Evolutionary conservation across 2,888 invertebrate genomes (phyloP), one percentile per base, ranked within the genome.

Genomic region (Lampropteryx suffumata): DNA sequence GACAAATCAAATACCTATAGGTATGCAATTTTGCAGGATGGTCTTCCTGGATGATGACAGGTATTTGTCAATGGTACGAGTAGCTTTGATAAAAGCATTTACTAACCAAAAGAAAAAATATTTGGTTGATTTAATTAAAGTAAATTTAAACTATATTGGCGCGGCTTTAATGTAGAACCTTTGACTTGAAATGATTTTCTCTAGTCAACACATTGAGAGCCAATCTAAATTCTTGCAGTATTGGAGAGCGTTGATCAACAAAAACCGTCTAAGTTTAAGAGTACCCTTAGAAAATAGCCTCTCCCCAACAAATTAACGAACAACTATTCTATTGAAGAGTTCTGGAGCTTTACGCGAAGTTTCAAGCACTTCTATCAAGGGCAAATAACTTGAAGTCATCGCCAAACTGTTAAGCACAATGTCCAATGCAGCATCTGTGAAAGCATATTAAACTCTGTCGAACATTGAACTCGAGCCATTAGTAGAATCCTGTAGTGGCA

Each of bases 321-420:
- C 56, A 61, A 62, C 64, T 64, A 64, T 64, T 60, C 52, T 49
- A 59, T 61, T 59, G 55, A 58, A 59, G 58, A 55, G 55, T 50
- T 60, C 32, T 49, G 39, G 45, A 51, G 49, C 56, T 50, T 55
- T 51, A 47, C 50, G 35, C 47, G 24, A 53, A 55, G 53, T 51
- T 60, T 43, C 43, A 43, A 57, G 35, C 51, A 51, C 55, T 60
- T 56, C 48, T 49, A 53, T 50, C 50, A 57, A 55, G 55, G 55
- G 50, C 55, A 35, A 60, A 50, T 46, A 54, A 32, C 53, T 59
- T 50, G 44, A 46, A 57, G 52, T 55, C 55, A 55, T 53, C 54
- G 51, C 13, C 36, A 45, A 47, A 42, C 6, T 24, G 24, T 24
- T 24, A 14, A 30, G 41, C 9, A 8, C 30, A 24, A 8, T 12